phyloP scores from a whole-genome alignment of 2,113 vertebrate species.

The Leuciscus idus region DNA sequence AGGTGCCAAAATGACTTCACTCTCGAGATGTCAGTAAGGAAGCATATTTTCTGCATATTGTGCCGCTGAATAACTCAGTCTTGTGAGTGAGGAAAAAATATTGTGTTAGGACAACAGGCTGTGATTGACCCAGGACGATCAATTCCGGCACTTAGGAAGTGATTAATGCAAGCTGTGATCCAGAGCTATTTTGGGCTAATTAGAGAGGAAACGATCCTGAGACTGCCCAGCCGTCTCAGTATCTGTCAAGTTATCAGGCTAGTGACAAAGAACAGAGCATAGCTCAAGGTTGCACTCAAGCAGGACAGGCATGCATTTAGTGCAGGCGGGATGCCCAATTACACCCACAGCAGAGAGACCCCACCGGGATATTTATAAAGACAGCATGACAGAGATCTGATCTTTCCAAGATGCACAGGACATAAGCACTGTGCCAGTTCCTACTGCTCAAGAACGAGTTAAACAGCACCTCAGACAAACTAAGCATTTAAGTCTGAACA shows the following conservation, averaged over 20 bases:
- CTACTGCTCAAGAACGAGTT: background rate
- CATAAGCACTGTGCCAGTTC: constrained; percentile 15
- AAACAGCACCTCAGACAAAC: constrained; percentile 13
- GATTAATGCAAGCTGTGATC: constrained; percentile 46
- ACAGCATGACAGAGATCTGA: constrained; percentile 41
- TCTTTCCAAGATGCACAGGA: constrained; percentile 41
- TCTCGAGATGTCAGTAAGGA: background rate
- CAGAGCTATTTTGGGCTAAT: constrained; percentile 77
- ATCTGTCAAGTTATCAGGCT: constrained; percentile 72
- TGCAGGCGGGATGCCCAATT: constrained; percentile 50
- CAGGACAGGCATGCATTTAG: constrained; percentile 46
- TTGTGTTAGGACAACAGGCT: constrained; percentile 6
- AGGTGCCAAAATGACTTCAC: constrained; percentile 17
- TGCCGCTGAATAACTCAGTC: background rate
- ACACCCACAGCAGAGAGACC: constrained; percentile 48
- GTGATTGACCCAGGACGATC: constrained; percentile 32
- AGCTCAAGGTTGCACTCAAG: constrained; percentile 40
- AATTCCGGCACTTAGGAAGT: constrained; percentile 39
- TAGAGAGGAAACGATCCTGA: constrained; percentile 74
- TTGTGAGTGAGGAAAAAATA: background rate
- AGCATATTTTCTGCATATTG: background rate
- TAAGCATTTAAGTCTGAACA: background rate
- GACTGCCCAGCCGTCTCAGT: constrained; percentile 73
- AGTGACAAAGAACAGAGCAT: constrained; percentile 44
- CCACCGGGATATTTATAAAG: constrained; percentile 52